Evolutionary conservation across 2,797 vertebrate genomes (phyloP), one percentile per base, ranked within the genome.

Genomic region (Hephaestus fuliginosus): DNA sequence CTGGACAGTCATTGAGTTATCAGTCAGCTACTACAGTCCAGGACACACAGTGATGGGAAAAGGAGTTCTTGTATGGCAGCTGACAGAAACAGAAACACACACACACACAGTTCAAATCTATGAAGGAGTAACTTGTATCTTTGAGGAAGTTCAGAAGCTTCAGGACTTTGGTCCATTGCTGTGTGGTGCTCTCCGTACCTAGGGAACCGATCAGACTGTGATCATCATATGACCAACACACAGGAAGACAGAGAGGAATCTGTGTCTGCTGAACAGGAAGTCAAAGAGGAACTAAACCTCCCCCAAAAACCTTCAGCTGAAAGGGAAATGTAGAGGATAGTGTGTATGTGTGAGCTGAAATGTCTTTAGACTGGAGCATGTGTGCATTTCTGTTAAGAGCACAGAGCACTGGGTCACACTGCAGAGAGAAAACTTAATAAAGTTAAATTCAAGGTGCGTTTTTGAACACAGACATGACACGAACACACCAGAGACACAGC

Each of bases 241-340:
- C 60, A 74, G 82, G 74, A 85, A 67, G 75, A 64, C 25, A 7
- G 65, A 74, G 53, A 78, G 76, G 76, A 84, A 83, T 75, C 36
- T 51, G 63, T 33, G 22, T 28, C 68, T 41, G 64, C 76, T 55
- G 64, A 78, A 84, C 76, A 82, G 82, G 80, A 86, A 85, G 51
- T 61, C 33, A 60, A 68, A 81, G 66, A 73, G 72, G 80, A 90
- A 85, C 30, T 69, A 5, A 20, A 41, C 46, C 56, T 53, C 13
- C 1, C 14, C n/a, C 8, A 6, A 43, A 48, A 69, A 71, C 58
- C 28, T 41, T 65, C 30, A 22, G 65, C 62, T 74, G 49, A 57
- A 36, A 49, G 58, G n/a, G 39, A 76, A 73, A 69, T 4, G 14
- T 12, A 6, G 20, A 44, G 55, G n/a, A 53, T 20, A 25, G 51